Percentiles rank a stretch among this genome's conserved stretches.
Evolutionary conservation across 2,113 vertebrate species (phyloP).

Genomic region (Myrmecobius fasciatus): DNA sequence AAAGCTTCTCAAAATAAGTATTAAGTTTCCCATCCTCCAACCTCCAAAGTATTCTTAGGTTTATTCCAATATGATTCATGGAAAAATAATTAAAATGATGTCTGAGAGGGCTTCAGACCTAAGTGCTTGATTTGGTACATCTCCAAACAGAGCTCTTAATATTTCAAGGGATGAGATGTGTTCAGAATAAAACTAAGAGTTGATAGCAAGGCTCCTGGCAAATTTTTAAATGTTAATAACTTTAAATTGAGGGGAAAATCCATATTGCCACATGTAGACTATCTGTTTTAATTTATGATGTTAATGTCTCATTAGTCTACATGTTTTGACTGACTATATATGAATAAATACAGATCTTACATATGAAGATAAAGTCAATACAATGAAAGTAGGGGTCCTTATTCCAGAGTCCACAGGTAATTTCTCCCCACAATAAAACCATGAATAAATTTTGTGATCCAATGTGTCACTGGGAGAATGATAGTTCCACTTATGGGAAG

Average conservation of each 20-base stretch:
- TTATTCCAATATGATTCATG: not conserved
- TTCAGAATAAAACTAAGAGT: not conserved
- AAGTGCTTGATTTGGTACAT: not conserved
- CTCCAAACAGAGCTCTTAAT: not conserved
- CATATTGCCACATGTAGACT: not conserved
- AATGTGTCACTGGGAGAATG: not conserved
- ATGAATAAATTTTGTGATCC: not conserved
- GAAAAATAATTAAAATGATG: not conserved
- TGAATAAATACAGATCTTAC: not conserved
- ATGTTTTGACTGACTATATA: not conserved
- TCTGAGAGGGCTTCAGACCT: not conserved
- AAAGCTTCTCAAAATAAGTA: not conserved
- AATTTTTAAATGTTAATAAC: not conserved
- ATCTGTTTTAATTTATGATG: not conserved
- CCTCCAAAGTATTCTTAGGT: not conserved
- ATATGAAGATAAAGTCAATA: not conserved
- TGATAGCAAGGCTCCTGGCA: not conserved
- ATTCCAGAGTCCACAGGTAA: not conserved
- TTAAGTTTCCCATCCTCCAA: not conserved
- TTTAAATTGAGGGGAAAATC: not conserved
- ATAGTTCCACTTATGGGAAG: not conserved
- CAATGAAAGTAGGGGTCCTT: not conserved
- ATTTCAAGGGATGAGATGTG: not conserved
- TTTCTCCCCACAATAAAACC: not conserved
- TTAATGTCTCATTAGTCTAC: not conserved